Percentiles rank a stretch among this genome's conserved stretches.
These are phyloP conservation scores for Cirrhinus molitorella DNA, from an alignment of 2,797 vertebrate genomes.

Conservation along the genomic window DNA sequence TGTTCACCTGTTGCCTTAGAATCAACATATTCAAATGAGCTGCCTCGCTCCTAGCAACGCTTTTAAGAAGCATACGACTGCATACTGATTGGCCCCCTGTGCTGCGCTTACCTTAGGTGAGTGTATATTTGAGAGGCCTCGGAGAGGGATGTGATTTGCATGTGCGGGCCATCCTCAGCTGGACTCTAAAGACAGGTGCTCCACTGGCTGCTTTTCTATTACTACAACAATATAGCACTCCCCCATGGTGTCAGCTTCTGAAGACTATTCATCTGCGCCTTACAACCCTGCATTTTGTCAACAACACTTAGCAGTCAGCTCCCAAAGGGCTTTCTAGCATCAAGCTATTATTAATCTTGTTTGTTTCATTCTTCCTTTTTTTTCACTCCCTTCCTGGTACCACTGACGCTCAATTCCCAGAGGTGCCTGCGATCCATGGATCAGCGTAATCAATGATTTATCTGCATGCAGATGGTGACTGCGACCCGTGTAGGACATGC, in stretches of 20 bases:
- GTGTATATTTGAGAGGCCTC: constrained; percentile 72
- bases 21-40: constrained; percentile 48
- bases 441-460: constrained; percentile 80
- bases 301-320: constrained; percentile 77
- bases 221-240: constrained; percentile 72
- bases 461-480: constrained; percentile 82
- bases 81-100: constrained; percentile 49
- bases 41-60: constrained; percentile 36
- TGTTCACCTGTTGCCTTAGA: constrained; percentile 13
- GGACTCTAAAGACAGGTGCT: constrained; percentile 63
- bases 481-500: constrained; percentile 70
- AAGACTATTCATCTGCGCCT: constrained; percentile 80
- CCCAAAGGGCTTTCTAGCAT: constrained; percentile 74
- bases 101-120: constrained; percentile 67
- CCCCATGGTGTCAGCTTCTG: constrained; percentile 69
- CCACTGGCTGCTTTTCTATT: constrained; percentile 70
- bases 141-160: constrained; percentile 76
- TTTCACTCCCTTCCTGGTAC: constrained; percentile 48
- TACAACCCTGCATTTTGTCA: constrained; percentile 80
- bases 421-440: constrained; percentile 74
- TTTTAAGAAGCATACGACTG: constrained; percentile 19
- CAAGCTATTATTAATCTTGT: constrained; percentile 83
- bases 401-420: constrained; percentile 66
- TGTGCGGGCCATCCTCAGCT: constrained; percentile 61
- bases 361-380: constrained; percentile 73